Evolutionary conservation across 1,140 invertebrate species (phyloP).

Genomic region (Oncopeltus fasciatus): DNA sequence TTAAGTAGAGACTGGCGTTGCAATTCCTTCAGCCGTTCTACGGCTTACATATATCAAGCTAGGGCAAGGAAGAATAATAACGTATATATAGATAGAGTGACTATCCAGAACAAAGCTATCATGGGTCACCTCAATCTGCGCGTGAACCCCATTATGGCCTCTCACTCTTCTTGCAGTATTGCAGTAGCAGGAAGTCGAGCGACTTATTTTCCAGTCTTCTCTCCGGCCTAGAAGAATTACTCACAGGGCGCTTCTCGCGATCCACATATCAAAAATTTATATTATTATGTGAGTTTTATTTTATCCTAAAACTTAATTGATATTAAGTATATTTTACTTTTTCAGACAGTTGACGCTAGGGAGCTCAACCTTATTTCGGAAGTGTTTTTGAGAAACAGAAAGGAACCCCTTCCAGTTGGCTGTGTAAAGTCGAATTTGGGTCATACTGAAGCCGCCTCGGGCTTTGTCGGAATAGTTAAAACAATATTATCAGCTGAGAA

Average conservation of each 20-base stretch:
- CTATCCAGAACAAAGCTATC: too few relatives aligned
- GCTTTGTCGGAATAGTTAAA: conserved; percentile 43
- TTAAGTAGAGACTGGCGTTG: too few relatives aligned
- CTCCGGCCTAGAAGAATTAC: background rate
- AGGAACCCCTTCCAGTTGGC: conserved; percentile 49
- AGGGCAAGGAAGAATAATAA: too few relatives aligned
- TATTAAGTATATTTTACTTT: background rate
- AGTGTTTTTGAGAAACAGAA: conserved; percentile 21
- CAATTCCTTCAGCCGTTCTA: too few relatives aligned
- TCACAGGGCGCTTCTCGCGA: background rate
- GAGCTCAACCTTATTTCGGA: conserved; percentile 22
- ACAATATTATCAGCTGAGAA: conserved; percentile 25
- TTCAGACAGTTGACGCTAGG: conserved; percentile 21
- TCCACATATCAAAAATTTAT: background rate
- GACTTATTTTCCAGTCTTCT: too few relatives aligned
- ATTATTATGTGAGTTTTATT: background rate
- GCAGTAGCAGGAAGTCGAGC: too few relatives aligned
- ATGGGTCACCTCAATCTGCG: too few relatives aligned
- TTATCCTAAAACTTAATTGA: background rate
- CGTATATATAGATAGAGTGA: too few relatives aligned
- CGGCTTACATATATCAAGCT: too few relatives aligned
- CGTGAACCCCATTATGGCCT: too few relatives aligned
- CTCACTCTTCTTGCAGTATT: too few relatives aligned
- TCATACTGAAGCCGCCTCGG: conserved; percentile 53
- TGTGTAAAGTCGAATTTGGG: conserved; percentile 66